These are phyloP conservation scores for Poeciliopsis paucimaculata DNA, from an alignment of 2,797 vertebrate species.

Conservation along the genomic window DNA sequence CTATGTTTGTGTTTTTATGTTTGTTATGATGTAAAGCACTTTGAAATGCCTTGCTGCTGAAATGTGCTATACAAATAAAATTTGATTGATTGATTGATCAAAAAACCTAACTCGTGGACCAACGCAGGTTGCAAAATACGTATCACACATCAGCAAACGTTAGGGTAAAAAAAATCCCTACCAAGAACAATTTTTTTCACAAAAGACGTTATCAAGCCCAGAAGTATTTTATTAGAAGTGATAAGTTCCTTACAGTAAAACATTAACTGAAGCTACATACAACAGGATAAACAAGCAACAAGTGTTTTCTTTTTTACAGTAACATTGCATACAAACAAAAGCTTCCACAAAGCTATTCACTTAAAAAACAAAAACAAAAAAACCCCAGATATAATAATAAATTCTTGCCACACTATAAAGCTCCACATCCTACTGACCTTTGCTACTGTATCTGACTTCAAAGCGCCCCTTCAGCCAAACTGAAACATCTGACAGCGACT, in stretches of 20 bases:
- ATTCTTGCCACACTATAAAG: slow-evolving; percentile 41
- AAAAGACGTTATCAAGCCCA: slow-evolving; percentile 43
- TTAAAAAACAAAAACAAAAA: not conserved
- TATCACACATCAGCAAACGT: not conserved
- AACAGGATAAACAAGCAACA: slow-evolving; percentile 46
- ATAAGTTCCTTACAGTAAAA: slow-evolving; percentile 58
- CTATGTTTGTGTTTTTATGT: too few relatives aligned
- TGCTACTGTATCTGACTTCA: slow-evolving; percentile 10
- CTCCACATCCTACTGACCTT: slow-evolving; percentile 24
- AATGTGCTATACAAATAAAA: too few relatives aligned
- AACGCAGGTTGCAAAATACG: not conserved
- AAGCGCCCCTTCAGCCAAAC: slow-evolving; percentile 12
- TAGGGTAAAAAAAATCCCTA: too few relatives aligned
- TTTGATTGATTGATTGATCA: too few relatives aligned
- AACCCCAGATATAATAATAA: not conserved
- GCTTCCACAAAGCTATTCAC: not conserved
- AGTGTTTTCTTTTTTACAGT: slow-evolving; percentile 42
- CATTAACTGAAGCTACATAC: slow-evolving; percentile 54
- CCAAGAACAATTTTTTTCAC: not conserved
- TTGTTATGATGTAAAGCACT: too few relatives aligned
- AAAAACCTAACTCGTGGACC: not conserved
- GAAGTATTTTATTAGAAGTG: slow-evolving; percentile 72
- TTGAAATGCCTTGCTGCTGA: too few relatives aligned
- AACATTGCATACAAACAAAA: slow-evolving; percentile 20
- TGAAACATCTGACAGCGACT: slow-evolving; percentile 10